Evolutionary conservation across 2,113 vertebrate species (phyloP).

Genomic region (zebrafish (Danio rerio)): DNA sequence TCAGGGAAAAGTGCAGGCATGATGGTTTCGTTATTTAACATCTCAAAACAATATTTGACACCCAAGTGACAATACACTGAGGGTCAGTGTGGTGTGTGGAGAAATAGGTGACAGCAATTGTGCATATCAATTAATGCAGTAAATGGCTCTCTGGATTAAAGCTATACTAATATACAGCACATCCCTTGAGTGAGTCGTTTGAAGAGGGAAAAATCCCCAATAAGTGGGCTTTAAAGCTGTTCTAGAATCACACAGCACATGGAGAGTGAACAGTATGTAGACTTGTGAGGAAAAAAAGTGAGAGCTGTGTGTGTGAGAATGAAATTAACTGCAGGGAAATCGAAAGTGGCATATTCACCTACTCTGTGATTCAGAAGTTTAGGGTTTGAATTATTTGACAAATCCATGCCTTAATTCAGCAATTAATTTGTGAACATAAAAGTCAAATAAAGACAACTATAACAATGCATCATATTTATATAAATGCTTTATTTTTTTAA

Average conservation of each 20-base stretch:
- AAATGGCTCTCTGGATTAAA: constrained; percentile 4
- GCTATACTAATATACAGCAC: not conserved
- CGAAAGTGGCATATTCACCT: not conserved
- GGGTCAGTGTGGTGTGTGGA: not conserved
- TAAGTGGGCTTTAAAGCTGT: not conserved
- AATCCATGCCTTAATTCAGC: not conserved
- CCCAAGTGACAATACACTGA: constrained; percentile 11
- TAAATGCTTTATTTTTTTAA: not conserved
- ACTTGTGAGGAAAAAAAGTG: not conserved
- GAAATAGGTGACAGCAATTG: not conserved
- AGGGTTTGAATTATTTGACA: not conserved
- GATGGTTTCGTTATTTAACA: not conserved
- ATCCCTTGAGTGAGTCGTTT: not conserved
- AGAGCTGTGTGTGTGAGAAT: not conserved
- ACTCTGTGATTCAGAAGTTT: not conserved
- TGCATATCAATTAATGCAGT: not conserved
- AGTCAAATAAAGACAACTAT: not conserved
- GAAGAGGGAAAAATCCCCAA: not conserved
- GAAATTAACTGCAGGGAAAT: not conserved
- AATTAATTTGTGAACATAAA: not conserved
- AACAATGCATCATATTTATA: not conserved
- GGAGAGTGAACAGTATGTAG: not conserved
- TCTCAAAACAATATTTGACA: not conserved
- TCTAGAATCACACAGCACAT: constrained; percentile 12
- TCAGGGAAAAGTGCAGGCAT: not conserved